Evolutionary conservation across 2,888 invertebrate species (phyloP).

Genomic region (Agriopis aurantiaria): DNA sequence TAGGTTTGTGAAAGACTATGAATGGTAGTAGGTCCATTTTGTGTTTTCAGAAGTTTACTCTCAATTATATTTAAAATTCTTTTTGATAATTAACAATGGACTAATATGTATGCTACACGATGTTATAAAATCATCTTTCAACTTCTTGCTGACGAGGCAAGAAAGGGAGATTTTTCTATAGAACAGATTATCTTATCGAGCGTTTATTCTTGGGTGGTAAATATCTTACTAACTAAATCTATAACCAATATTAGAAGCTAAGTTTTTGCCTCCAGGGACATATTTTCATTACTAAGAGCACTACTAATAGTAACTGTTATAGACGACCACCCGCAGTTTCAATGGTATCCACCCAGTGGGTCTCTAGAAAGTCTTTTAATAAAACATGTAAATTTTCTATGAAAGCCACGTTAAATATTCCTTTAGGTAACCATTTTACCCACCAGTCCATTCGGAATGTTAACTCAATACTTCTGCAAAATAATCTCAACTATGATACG

Average conservation of each 20-base stretch:
- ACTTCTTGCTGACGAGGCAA: no score
- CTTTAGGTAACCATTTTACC: slow-evolving; percentile 21
- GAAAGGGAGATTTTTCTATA: no score
- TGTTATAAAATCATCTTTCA: no score
- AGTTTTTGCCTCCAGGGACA: slow-evolving; percentile 33
- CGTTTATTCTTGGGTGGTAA: not conserved
- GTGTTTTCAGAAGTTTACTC: no score
- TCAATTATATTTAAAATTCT: no score
- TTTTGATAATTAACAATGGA: no score
- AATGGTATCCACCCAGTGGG: slow-evolving; percentile 27
- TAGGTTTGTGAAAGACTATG: no score
- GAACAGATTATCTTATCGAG: no score
- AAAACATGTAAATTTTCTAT: slow-evolving; percentile 43
- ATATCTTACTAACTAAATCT: slow-evolving; percentile 24
- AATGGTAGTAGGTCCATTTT: no score
- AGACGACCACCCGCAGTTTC: slow-evolving; percentile 42
- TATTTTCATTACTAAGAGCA: slow-evolving; percentile 35
- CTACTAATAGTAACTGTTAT: slow-evolving; percentile 32
- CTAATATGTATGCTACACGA: no score
- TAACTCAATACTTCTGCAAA: slow-evolving; percentile 13
- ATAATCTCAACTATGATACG: slow-evolving; percentile 6
- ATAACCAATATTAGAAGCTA: slow-evolving; percentile 28
- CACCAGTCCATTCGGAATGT: slow-evolving; percentile 17
- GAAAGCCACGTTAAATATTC: slow-evolving; percentile 37
- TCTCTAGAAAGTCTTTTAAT: slow-evolving; percentile 44